Base-by-base conservation (phyloP, 2,113 vertebrate species). In the Lamprotornis superbus region DNA sequence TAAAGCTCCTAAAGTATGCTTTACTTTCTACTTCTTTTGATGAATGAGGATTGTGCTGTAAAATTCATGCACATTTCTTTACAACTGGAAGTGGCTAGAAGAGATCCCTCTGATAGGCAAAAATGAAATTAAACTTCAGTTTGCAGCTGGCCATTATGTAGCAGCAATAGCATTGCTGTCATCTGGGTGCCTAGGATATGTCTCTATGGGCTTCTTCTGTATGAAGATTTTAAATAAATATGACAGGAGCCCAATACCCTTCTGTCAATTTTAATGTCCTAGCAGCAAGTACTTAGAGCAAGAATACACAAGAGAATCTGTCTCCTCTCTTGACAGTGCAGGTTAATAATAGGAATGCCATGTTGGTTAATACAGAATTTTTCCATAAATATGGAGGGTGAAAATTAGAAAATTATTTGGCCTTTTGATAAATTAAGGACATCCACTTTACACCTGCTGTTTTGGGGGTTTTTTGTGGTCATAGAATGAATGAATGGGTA, bases 211-310 rank as follows among this genome's bases (percentile, higher is more conserved):
- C 40, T 4, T 7, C 61, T 93, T 90, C 87, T 77, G 19, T 73
- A 78, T 91, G 70, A 95, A 95, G 93, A 93, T 95, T 91, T 95
- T 95, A 97, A 97, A 90, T 93, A 95, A 85, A 74, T 85, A 90
- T 83, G 95, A 96, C 94, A 93, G 84, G 90, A 96, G 79, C 61
- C 94, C 84, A 93, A 55, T 95, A 94, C 91, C 30, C 25, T 96
- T 73, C 91, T 95, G 96, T 93, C 94, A 95, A 73, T 97, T 95
- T 91, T 95, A 95, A 94, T 96, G 94, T 94, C 81, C 59, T 79
- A 94, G 67, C 10, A 8, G 77, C 42, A 56, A 89, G 74, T 91
- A 67, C 79, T 96, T 53, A 11, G 21, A 89, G 74, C 81, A 79
- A 84, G 53, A 75, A 90, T 93, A 87, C 90, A 65, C 87, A 83